phyloP scores from a whole-genome alignment of 2,888 invertebrate species.

The Empis stercorea region DNA sequence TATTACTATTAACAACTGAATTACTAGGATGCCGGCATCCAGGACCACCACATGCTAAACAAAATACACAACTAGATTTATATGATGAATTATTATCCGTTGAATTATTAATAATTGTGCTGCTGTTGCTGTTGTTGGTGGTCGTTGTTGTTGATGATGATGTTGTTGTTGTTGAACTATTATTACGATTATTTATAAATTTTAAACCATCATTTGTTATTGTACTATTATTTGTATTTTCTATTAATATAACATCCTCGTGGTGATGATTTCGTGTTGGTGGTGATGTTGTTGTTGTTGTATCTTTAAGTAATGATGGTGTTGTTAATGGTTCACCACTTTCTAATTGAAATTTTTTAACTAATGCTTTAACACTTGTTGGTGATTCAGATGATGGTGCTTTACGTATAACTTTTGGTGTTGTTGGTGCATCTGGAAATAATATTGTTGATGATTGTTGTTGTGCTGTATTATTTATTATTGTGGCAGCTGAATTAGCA shows the following conservation, averaged over 20 bases:
- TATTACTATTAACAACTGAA: slow-evolving; percentile 15
- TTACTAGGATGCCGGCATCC: slow-evolving; percentile 22
- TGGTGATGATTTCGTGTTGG: slow-evolving; percentile 13
- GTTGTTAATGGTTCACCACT: slow-evolving; percentile 5
- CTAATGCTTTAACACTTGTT: slow-evolving; percentile 34
- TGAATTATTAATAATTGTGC: slow-evolving; percentile 1
- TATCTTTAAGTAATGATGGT: slow-evolving; percentile 10
- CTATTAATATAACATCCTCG: slow-evolving; percentile 7
- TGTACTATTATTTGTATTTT: not conserved
- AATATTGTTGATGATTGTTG: slow-evolving; percentile 22
- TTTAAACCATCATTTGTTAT: not conserved
- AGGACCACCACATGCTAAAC: slow-evolving; percentile 19
- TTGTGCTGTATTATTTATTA: slow-evolving; percentile 14
- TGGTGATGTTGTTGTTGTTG: slow-evolving; percentile 9
- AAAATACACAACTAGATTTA: slow-evolving; percentile 21
- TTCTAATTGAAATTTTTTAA: slow-evolving; percentile 36
- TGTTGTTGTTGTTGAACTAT: slow-evolving; percentile 9
- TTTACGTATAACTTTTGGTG: slow-evolving; percentile 52
- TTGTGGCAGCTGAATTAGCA: not conserved
- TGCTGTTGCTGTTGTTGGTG: no score
- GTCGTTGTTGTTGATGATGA: slow-evolving; percentile 10
- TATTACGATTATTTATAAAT: not conserved
- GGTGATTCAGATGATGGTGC: slow-evolving; percentile 42
- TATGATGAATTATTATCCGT: slow-evolving; percentile 13
- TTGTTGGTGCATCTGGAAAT: slow-evolving; percentile 50